A percentile compares a stretch with the other conserved stretches of the same genome.
Evolutionary conservation across 35 echinoderm and acorn worm species (phyloP).

Genomic region (Eucidaris tribuloides): DNA sequence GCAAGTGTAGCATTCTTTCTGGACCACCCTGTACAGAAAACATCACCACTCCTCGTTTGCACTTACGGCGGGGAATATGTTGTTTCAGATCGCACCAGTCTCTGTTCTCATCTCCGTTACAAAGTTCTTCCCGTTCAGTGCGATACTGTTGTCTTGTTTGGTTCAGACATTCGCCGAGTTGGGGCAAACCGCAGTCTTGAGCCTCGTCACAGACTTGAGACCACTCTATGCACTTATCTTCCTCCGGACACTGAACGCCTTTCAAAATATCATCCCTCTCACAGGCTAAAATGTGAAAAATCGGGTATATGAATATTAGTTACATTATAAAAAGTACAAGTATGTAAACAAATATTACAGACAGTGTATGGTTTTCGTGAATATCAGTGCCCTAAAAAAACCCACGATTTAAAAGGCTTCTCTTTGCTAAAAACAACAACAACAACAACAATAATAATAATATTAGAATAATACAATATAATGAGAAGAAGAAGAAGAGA

Average conservation of each 20-base stretch:
- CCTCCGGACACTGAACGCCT: constrained; percentile 68
- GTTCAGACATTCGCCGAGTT: constrained; percentile 60
- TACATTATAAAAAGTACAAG: not conserved
- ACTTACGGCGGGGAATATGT: constrained; percentile 74
- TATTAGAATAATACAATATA: too few species aligned
- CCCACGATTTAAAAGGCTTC: too few species aligned
- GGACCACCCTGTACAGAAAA: too few species aligned
- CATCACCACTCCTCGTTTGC: too few species aligned
- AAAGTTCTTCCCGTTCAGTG: constrained; percentile 22
- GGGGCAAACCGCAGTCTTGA: constrained; percentile 67
- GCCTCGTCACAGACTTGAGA: constrained; percentile 63
- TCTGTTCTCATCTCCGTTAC: constrained; percentile 77
- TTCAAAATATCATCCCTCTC: constrained; percentile 44
- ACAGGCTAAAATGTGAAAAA: constrained; percentile 44
- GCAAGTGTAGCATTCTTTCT: too few species aligned
- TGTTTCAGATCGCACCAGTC: constrained; percentile 50
- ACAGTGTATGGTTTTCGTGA: not conserved
- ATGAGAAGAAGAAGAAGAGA: too few species aligned
- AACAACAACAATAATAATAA: not conserved
- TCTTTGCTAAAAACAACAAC: not conserved
- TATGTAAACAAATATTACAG: not conserved
- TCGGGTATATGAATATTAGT: not conserved
- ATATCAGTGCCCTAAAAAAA: too few species aligned
- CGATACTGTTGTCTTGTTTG: constrained; percentile 1
- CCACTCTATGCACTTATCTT: constrained; percentile 68